A percentile compares a stretch with the other conserved stretches of the same genome.
Conservation (phyloP, 1,140 invertebrate genomes). For the Solenopsis invicta region DNA sequence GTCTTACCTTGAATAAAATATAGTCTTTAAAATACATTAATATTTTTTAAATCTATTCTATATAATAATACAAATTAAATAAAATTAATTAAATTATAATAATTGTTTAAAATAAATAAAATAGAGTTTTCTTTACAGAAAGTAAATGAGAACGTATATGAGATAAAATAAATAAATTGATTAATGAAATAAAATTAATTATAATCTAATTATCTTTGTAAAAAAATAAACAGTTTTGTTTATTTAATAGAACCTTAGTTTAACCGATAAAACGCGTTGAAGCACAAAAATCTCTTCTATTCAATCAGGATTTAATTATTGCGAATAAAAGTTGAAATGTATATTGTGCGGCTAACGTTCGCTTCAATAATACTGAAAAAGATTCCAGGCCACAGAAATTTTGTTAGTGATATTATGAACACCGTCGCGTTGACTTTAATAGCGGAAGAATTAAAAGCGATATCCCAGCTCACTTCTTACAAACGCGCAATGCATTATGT, state of each 20-base stretch:
- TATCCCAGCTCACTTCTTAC: slow-evolving; percentile 25
- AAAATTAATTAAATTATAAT: too few relatives aligned
- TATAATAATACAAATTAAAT: not conserved
- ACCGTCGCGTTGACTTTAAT: slow-evolving; percentile 8
- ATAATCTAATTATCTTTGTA: too few relatives aligned
- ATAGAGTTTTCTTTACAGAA: not conserved
- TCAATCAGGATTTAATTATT: not conserved
- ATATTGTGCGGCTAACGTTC: not conserved
- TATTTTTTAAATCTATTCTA: not conserved
- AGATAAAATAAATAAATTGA: too few relatives aligned
- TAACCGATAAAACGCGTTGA: not conserved
- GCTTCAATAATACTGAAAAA: not conserved
- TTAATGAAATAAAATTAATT: too few relatives aligned
- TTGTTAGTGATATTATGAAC: not conserved
- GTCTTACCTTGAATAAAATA: not conserved
- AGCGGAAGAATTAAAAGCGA: slow-evolving; percentile 46
- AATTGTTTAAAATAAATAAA: not conserved
- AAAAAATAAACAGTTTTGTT: not conserved
- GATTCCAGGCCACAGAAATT: not conserved
- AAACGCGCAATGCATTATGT: slow-evolving; percentile 45
- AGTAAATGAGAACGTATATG: not conserved
- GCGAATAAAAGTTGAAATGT: not conserved
- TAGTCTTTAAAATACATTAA: not conserved
- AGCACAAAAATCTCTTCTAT: not conserved
- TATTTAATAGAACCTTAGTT: not conserved